A percentile compares a stretch with the other conserved stretches of the same genome.
These are phyloP conservation scores for Trachymyrmex cornetzi DNA, from an alignment of 1,140 invertebrate genomes.

Conservation along the genomic window DNA sequence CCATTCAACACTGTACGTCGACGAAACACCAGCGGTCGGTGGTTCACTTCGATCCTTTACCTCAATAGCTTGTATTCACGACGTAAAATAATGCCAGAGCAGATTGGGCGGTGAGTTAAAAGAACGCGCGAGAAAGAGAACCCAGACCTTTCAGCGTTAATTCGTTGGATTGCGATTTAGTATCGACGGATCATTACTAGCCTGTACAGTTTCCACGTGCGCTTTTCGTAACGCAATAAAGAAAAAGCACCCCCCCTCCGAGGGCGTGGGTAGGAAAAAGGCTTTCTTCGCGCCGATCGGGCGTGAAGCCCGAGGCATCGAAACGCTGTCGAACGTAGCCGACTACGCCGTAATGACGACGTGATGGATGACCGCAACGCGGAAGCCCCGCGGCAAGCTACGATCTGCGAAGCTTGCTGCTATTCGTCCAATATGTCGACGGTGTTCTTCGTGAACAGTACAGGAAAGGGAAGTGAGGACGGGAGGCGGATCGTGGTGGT, in stretches of 20 bases:
- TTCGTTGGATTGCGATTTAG: conserved; percentile 19
- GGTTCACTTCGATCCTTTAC: neutral
- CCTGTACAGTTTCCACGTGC: neutral
- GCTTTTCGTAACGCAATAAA: conserved; percentile 2
- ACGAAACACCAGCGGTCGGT: neutral
- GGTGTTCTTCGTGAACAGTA: conserved; percentile 64
- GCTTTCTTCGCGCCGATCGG: conserved; percentile 70
- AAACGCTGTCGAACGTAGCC: conserved; percentile 11
- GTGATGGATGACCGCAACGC: conserved; percentile 80
- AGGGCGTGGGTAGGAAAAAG: neutral
- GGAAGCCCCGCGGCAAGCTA: conserved; percentile 69
- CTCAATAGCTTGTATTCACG: neutral
- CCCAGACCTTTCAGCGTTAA: conserved; percentile 3
- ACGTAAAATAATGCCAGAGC: neutral
- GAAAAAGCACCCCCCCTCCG: conserved; percentile 18
- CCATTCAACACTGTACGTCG: too few relatives aligned
- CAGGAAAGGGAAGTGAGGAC: conserved; percentile 1
- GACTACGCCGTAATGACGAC: conserved; percentile 77
- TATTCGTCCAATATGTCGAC: conserved; percentile 78
- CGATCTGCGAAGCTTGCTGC: conserved; percentile 49
- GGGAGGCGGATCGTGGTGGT: conserved; percentile 32
- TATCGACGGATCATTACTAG: conserved; percentile 39
- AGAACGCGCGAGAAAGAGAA: neutral
- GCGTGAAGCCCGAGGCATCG: conserved; percentile 76
- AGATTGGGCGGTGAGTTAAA: neutral